Base-by-base conservation (phyloP, 2,888 invertebrate species). In the Chironomus tentans region DNA sequence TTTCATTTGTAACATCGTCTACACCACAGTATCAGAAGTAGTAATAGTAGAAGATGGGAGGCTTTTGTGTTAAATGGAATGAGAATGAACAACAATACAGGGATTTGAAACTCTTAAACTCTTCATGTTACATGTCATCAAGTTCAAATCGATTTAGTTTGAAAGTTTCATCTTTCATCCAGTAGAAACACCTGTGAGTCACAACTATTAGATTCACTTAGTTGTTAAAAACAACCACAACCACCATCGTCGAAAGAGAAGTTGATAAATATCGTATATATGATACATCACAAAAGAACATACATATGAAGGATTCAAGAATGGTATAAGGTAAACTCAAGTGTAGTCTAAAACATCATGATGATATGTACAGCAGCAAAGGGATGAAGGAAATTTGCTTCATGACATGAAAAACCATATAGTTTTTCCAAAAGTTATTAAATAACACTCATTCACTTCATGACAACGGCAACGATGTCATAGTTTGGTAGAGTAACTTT, bases 1-100 rank as follows among this genome's bases (percentile, higher is more conserved):
- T 73, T 73, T 73, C 73, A 73, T 62, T 73, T 73, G 62, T 62
- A 62, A 73, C 73, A 65, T 62, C 62, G 73, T 73, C 62, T 73
- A 56, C 56, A 50, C 71, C 71, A 56, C 71, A 71, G 22, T 12
- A 62, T 21, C 18, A 22, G 10, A 22, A 21, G 24, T 22, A 24
- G 22, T 65, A 65, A 24, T 12, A 65, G 24, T 65, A 22, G 3
- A 24, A 65, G 62, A n/a, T 6, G 56, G 3, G 15, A 56, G 10
- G 38, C 38, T 38, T 38, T 7, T 18, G 4, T 15, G 15, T 15
- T 24, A 65, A 65, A 65, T 65, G 65, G 56, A 56, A 12, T 24
- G 65, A 21, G 65, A 24, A 22, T 24, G 65, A 65, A 21, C 56
- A 18, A 56, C 15, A 56, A 24, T 13, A 24, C 65, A 65, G 65